Percentiles rank a stretch among this genome's conserved stretches.
These are phyloP conservation scores for Tachysurus fulvidraco DNA, from an alignment of 2,113 vertebrate genomes.

Conservation along the genomic window DNA sequence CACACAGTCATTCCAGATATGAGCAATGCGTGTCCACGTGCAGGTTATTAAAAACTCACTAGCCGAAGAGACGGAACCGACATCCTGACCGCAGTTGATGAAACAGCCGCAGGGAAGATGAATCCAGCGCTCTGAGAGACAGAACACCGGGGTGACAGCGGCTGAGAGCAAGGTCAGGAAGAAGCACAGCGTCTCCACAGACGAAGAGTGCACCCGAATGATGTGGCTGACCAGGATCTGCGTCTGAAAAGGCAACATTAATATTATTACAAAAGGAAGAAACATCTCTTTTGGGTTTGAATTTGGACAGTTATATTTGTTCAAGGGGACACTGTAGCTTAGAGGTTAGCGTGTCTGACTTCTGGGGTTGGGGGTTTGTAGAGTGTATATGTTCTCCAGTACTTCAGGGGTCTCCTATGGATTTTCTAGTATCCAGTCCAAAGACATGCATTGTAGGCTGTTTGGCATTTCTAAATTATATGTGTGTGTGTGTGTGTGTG, in stretches of 20 bases:
- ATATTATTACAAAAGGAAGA: background rate
- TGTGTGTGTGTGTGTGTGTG: too few relatives aligned
- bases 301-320: background rate
- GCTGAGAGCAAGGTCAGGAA: constrained; percentile 86
- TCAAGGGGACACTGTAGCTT: too few relatives aligned
- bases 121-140: constrained; percentile 88
- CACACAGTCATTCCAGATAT: too few relatives aligned
- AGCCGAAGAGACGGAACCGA: constrained; percentile 52
- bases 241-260: constrained; percentile 71
- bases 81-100: constrained; percentile 83
- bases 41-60: constrained; percentile 14
- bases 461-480: too few relatives aligned
- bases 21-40: background rate
- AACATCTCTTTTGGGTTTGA: background rate
- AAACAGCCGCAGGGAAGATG: constrained; percentile 97
- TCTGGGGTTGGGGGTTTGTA: too few relatives aligned
- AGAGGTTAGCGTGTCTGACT: too few relatives aligned
- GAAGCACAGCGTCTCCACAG: constrained; percentile 85
- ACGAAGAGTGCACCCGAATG: constrained; percentile 75
- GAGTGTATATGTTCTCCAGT: too few relatives aligned
- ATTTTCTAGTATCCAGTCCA: too few relatives aligned
- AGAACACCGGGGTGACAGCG: constrained; percentile 85
- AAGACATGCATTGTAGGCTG: too few relatives aligned
- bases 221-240: constrained; percentile 82
- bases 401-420: too few relatives aligned